A percentile compares a stretch with the other conserved stretches of the same genome.
Conservation (phyloP, 2,888 invertebrate genomes). For the Ganaspis brasiliensis region DNA sequence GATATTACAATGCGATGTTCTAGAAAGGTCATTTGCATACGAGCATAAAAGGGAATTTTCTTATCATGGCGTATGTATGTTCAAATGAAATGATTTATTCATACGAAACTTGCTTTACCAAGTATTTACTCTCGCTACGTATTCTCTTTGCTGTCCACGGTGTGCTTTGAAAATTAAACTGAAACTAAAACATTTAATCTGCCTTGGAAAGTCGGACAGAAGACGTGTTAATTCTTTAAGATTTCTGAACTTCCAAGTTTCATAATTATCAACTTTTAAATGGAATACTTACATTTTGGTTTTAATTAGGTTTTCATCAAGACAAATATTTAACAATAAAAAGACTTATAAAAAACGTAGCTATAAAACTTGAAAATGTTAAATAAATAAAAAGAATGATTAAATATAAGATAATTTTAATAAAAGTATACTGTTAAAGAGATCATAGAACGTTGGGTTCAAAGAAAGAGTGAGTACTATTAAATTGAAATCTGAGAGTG, state of each 20-base stretch:
- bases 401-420: too few relatives aligned
- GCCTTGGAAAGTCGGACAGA: background rate
- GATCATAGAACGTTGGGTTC: too few relatives aligned
- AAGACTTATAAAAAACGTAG: too few relatives aligned
- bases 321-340: too few relatives aligned
- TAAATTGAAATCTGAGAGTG: too few relatives aligned
- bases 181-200: background rate
- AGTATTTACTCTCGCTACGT: conserved; percentile 5
- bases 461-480: too few relatives aligned
- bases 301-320: too few relatives aligned
- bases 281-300: too few relatives aligned
- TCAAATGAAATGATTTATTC: conserved; percentile 37
- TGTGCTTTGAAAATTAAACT: background rate
- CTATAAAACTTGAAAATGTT: too few relatives aligned
- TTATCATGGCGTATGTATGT: background rate
- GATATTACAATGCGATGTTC: background rate
- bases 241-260: background rate
- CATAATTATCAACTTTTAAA: background rate
- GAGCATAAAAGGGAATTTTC: background rate
- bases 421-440: too few relatives aligned
- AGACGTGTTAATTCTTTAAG: background rate
- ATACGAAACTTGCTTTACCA: conserved; percentile 6
- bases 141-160: background rate
- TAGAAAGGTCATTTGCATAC: background rate
- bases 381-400: too few relatives aligned